A percentile compares a stretch with the other conserved stretches of the same genome.
Evolutionary conservation across 2,888 invertebrate genomes (phyloP).

Genomic region (Napeogenes sylphis): DNA sequence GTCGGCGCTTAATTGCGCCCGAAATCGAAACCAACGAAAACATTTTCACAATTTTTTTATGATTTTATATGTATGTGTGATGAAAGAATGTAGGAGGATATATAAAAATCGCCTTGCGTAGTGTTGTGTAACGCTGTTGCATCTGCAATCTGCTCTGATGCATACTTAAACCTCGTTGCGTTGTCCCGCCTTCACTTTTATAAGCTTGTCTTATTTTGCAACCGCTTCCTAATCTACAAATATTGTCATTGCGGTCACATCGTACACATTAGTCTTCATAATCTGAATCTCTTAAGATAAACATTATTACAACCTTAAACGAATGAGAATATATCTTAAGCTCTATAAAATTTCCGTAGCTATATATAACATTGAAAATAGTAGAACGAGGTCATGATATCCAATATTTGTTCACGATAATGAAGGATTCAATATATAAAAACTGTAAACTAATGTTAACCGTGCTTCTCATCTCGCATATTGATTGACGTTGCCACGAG

Average conservation of each 20-base stretch:
- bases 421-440: constrained; percentile 12
- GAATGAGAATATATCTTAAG: too few species aligned
- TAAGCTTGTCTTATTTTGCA: constrained; percentile 19
- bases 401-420: too few species aligned
- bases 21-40: neutral
- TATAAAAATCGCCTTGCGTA: constrained; percentile 33
- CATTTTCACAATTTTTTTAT: neutral
- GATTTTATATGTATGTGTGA: constrained; percentile 6
- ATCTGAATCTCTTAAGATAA: too few species aligned
- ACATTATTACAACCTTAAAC: too few species aligned
- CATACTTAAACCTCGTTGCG: constrained; percentile 57
- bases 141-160: constrained; percentile 45
- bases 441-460: constrained; percentile 41
- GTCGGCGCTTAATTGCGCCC: neutral
- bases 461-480: constrained; percentile 67
- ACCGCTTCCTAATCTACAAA: constrained; percentile 24
- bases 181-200: constrained; percentile 32
- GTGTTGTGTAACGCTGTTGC: constrained; percentile 48
- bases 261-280: neutral
- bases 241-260: constrained; percentile 11
- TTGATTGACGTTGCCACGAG: constrained; percentile 72
- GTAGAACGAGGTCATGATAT: too few species aligned
- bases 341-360: too few species aligned
- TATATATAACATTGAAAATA: too few species aligned
- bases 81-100: constrained; percentile 21